Conservation (phyloP, 92 coral and sea anemone genomes). For the Epizoanthus rinbou region DNA sequence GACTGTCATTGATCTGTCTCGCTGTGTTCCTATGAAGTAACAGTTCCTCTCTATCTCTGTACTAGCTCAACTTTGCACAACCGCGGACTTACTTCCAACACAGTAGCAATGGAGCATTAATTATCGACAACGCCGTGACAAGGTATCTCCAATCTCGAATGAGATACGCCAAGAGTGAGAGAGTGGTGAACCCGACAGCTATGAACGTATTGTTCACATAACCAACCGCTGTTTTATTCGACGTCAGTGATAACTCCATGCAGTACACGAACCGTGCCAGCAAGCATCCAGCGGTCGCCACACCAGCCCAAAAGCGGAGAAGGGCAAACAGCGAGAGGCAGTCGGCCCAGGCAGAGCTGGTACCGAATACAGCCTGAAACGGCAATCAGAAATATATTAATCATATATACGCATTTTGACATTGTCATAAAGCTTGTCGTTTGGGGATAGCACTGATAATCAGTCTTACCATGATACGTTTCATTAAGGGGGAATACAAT, state of each 20-base stretch:
- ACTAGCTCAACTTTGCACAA: background rate
- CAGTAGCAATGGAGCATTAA: slow-evolving; percentile 64
- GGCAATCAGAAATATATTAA: background rate
- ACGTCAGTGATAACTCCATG: slow-evolving; percentile 67
- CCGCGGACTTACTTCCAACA: slow-evolving; percentile 70
- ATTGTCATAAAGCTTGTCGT: too few species aligned
- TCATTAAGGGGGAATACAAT: background rate
- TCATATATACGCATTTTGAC: too few species aligned
- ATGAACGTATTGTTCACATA: slow-evolving; percentile 74
- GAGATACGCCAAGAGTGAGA: slow-evolving; percentile 74
- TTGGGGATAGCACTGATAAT: too few species aligned
- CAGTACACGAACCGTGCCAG: slow-evolving; percentile 84
- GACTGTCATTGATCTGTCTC: too few species aligned
- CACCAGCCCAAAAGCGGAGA: slow-evolving; percentile 77
- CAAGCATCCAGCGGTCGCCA: slow-evolving; percentile 79
- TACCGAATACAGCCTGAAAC: slow-evolving; percentile 67
- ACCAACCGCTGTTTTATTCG: slow-evolving; percentile 75
- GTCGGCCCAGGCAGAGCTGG: slow-evolving; percentile 75
- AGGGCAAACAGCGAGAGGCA: slow-evolving; percentile 79
- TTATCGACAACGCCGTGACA: slow-evolving; percentile 65
- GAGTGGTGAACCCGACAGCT: slow-evolving; percentile 61
- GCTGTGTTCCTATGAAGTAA: too few species aligned
- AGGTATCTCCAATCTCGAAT: slow-evolving; percentile 86
- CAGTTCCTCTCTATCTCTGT: too few species aligned
- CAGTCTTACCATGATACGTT: too few species aligned